Conservation (phyloP, 2,888 invertebrate species). For the Latrodectus hesperus region DNA sequence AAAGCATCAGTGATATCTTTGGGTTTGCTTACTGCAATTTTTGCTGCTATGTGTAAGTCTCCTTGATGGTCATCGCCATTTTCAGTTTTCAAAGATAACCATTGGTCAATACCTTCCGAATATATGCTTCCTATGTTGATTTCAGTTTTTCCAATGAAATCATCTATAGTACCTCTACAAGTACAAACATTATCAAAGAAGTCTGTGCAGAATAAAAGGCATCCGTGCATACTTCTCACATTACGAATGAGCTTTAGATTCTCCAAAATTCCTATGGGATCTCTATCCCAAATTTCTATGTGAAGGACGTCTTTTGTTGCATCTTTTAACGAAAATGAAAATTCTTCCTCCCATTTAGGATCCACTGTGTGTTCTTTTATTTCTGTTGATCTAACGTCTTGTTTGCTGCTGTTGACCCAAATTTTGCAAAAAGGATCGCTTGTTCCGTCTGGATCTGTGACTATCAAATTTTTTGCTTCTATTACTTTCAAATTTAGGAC, state of each 20-base stretch:
- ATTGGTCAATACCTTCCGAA: slow-evolving; percentile 46
- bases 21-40: slow-evolving; percentile 7
- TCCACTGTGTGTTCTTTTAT: slow-evolving; percentile 31
- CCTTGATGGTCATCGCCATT: neutral
- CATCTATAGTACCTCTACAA: slow-evolving; percentile 21
- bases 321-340: slow-evolving; percentile 18
- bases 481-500: slow-evolving; percentile 24
- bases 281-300: slow-evolving; percentile 55
- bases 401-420: slow-evolving; percentile 17
- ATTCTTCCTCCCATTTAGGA: slow-evolving; percentile 51
- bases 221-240: slow-evolving; percentile 22
- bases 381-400: neutral
- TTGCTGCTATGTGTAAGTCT: slow-evolving; percentile 28
- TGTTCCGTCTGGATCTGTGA: slow-evolving; percentile 22
- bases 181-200: slow-evolving; percentile 7
- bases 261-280: slow-evolving; percentile 20
- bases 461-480: slow-evolving; percentile 20
- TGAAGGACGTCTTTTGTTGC: slow-evolving; percentile 10
- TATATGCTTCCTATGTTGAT: slow-evolving; percentile 21
- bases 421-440: slow-evolving; percentile 53
- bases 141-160: slow-evolving; percentile 41
- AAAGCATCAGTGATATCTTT: slow-evolving; percentile 29
- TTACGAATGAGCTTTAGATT: slow-evolving; percentile 11
- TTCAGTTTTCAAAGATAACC: slow-evolving; percentile 11
- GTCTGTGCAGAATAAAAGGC: slow-evolving; percentile 31